Evolutionary conservation across 2,888 invertebrate species (phyloP).

Genomic region (Corythucha ciliata): DNA sequence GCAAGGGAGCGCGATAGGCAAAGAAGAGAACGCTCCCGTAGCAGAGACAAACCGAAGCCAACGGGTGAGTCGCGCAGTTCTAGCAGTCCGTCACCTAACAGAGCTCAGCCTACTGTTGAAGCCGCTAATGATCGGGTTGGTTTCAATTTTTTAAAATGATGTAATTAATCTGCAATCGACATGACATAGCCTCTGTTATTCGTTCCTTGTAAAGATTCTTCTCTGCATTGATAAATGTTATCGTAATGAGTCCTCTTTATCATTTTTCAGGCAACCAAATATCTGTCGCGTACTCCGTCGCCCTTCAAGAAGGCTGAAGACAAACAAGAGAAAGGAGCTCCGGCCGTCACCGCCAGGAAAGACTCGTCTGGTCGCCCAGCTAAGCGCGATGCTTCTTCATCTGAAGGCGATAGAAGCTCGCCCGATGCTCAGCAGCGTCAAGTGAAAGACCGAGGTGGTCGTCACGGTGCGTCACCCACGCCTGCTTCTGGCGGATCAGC

Average conservation of each 20-base stretch:
- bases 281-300: constrained; percentile 75
- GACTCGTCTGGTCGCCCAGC: constrained; percentile 15
- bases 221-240: background rate
- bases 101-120: constrained; percentile 3
- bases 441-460: constrained; percentile 24
- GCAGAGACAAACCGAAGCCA: constrained; percentile 25
- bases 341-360: constrained; percentile 12
- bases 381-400: constrained; percentile 25
- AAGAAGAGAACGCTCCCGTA: constrained; percentile 33
- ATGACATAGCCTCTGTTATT: background rate
- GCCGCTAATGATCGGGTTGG: constrained; percentile 13
- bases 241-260: no score
- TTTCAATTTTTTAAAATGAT: background rate
- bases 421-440: constrained; percentile 19
- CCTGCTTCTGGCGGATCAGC: no score
- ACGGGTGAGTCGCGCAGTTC: constrained; percentile 30
- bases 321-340: constrained; percentile 37
- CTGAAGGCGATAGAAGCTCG: constrained; percentile 25
- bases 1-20: constrained; percentile 34
- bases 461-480: constrained; percentile 14
- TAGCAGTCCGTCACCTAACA: constrained; percentile 33
- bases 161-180: no score
- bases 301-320: constrained; percentile 64
- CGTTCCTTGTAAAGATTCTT: background rate
- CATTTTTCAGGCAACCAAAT: constrained; percentile 22